Base-by-base conservation (phyloP, 2,113 vertebrate species). In the Gavialis gangeticus region DNA sequence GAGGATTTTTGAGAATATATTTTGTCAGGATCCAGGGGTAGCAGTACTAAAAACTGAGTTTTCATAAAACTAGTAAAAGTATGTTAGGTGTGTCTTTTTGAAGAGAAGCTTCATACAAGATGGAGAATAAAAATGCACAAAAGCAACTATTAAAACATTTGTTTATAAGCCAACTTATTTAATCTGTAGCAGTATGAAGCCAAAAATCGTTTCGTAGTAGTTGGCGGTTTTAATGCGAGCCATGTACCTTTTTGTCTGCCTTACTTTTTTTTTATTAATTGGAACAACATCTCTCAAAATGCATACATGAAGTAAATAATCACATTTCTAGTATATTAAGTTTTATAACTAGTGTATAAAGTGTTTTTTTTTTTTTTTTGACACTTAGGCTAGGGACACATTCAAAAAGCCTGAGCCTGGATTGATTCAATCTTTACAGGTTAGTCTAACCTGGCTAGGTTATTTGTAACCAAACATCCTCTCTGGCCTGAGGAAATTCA, bases 71-170 rank as follows among this genome's bases (percentile, higher is more conserved):
- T 1, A 2, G 0, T 59, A n/a, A 78, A 93, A 85, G 27, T 73
- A 62, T 25, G 21, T 11, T 67, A 37, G 25, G 19, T 88, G 1
- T 37, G 54, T 84, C 13, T 73, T 46, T 46, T 46, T 46, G 95
- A 24, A 12, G 56, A 59, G 85, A 34, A 30, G 66, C 34, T 30
- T 37, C 67, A 71, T 71, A 34, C 30, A 71, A 19, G 81, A 55
- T 90, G 76, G 86, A 80, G 88, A 95, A 95, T 85, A 90, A 94
- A 92, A 92, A 82, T 77, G 82, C 71, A 67, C 77, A 64, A 73
- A 21, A 37, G 60, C 4, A 21, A 90, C 5, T 89, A 75, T 28
- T 56, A 81, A 13, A 27, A 17, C 46, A 30, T 37, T 91, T 82
- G 83, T 28, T 67, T 67, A 18, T 67, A 67, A n/a, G 64, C 30